Conservation (phyloP, 1,140 invertebrate genomes). For the Rhagoletis zephyria region DNA sequence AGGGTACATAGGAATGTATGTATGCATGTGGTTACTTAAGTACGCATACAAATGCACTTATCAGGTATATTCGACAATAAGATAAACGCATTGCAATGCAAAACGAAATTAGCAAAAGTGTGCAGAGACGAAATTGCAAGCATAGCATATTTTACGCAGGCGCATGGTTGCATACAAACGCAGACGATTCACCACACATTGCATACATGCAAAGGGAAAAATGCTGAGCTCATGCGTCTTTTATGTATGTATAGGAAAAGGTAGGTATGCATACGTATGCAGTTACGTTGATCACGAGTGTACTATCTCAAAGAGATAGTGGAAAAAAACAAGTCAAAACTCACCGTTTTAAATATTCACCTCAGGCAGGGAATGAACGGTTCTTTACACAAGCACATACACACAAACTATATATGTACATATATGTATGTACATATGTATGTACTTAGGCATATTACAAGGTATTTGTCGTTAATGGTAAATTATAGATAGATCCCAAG, state of each 20-base stretch:
- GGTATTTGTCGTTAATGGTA: not conserved
- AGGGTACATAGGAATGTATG: not conserved
- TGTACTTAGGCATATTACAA: not conserved
- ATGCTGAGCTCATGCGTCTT: not conserved
- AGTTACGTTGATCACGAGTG: not conserved
- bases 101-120: not conserved
- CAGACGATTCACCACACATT: not conserved
- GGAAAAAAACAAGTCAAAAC: too few relatives aligned
- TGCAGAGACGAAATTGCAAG: not conserved
- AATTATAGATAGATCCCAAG: not conserved
- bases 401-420: not conserved
- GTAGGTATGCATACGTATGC: too few relatives aligned
- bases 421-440: too few relatives aligned
- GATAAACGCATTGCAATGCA: conserved; percentile 23
- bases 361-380: conserved; percentile 41
- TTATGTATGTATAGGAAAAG: too few relatives aligned
- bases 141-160: conserved; percentile 39
- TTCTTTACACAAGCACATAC: not conserved
- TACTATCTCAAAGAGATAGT: not conserved
- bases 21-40: not conserved
- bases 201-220: not conserved
- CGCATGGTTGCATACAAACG: conserved; percentile 10
- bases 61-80: not conserved
- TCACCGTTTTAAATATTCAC: conserved; percentile 45
- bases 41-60: not conserved